These are phyloP conservation scores for Gambusia yucatana DNA, from an alignment of 2,797 vertebrate genomes.

Conservation along the genomic window DNA sequence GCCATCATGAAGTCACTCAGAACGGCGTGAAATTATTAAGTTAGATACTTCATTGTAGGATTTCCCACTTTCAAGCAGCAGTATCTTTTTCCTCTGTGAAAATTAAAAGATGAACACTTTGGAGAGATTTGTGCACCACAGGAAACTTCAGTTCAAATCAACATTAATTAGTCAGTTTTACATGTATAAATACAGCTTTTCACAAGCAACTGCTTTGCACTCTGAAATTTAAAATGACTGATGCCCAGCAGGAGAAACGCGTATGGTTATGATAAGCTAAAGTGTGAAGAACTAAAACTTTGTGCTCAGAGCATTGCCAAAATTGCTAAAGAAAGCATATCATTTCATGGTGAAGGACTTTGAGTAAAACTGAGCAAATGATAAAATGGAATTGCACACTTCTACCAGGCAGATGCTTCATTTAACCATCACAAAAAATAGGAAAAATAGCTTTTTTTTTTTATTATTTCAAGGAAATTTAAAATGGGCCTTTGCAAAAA, in stretches of 20 bases:
- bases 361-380: neutral
- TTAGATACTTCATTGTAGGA: neutral
- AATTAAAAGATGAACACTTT: neutral
- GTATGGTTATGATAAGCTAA: neutral
- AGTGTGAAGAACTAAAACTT: neutral
- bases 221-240: constrained; percentile 4
- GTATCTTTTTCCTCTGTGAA: neutral
- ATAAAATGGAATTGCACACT: neutral
- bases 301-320: neutral
- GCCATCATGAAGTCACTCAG: neutral
- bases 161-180: neutral
- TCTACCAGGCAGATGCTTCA: neutral
- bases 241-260: neutral
- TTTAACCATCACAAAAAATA: neutral
- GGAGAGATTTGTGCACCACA: neutral
- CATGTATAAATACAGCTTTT: neutral
- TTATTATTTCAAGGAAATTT: neutral
- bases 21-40: neutral
- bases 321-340: neutral
- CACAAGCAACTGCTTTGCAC: neutral
- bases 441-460: neutral
- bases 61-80: neutral
- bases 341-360: neutral
- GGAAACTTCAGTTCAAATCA: neutral
- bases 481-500: neutral